phyloP scores from a whole-genome alignment of 2,888 invertebrate species.

The Bellardia bayeri region DNA sequence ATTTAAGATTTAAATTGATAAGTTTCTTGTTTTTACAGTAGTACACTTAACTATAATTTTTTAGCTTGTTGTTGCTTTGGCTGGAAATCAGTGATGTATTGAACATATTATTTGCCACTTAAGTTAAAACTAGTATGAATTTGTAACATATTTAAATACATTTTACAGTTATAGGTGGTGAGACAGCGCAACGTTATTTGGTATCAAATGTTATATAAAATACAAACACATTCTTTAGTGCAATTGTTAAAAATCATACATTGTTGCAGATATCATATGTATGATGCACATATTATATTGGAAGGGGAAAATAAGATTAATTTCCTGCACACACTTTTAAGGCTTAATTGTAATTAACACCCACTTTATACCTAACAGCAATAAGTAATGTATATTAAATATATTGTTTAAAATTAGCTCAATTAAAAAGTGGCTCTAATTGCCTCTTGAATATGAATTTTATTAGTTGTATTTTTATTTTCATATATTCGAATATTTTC shows the following conservation, averaged over 20 bases:
- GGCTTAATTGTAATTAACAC: slow-evolving; percentile 41
- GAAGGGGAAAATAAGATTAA: background rate
- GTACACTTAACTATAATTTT: background rate
- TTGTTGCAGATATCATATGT: slow-evolving; percentile 20
- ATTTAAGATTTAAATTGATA: slow-evolving; percentile 60
- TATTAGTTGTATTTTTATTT: no score
- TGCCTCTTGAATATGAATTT: no score
- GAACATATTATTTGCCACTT: background rate
- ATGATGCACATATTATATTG: background rate
- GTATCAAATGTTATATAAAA: background rate
- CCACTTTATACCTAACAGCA: background rate
- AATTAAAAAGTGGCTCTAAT: no score
- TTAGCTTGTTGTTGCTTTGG: background rate
- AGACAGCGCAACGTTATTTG: background rate
- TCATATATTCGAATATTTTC: no score
- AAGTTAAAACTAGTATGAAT: background rate
- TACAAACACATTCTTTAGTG: background rate
- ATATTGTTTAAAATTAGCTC: no score
- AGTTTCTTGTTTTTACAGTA: slow-evolving; percentile 30
- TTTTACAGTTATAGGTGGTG: background rate
- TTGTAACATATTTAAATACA: background rate
- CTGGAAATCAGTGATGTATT: background rate
- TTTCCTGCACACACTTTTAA: background rate
- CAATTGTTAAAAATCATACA: background rate
- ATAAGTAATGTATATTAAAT: no score